Base-by-base conservation (phyloP, 1,140 invertebrate genomes). In the Anastrepha obliqua region DNA sequence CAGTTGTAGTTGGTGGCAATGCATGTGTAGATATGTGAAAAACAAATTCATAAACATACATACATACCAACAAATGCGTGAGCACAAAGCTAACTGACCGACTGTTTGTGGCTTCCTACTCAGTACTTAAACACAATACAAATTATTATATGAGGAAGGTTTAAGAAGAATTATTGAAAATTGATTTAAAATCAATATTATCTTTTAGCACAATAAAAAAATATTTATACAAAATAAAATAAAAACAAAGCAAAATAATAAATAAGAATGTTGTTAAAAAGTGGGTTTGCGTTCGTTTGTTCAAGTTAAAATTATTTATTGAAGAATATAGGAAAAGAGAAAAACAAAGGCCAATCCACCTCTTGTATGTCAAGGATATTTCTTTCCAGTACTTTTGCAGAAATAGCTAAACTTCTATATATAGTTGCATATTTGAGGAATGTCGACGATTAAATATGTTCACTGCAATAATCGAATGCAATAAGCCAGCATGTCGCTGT, bases 111-210 rank as follows among this genome's bases (percentile, higher is more conserved):
- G 67, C 67, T 74, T 74, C 67, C 67, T 13, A 74, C 15, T 17
- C 67, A 74, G 5, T n/a, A 44, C 39, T 29, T 29, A n/a, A 62
- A 74, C n/a, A 9, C 7, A 55, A 55, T 8, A 55, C 0, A 29
- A 29, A 29, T 29, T 29, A 29, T 29, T 29, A 29, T 29, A 29
- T 29, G 51, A 29, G 39, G 29, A 67, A 39, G 9, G 11, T 42
- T n/a, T 67, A 13, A 42, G 11, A 39, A 20, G 29, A 39, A 67
- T 42, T 20, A 67, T 67, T 39, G 64, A 20, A 67, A 42, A 29
- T 47, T 74, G 67, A 74, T 47, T 74, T 47, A 44, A 74, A 74
- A 74, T 74, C 67, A 74, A 74, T 74, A 74, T 74, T 74, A 47
- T 74, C 29, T 29, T 74, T 39, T 74, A 74, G n/a, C 13, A 55